phyloP scores from a whole-genome alignment of 2,797 vertebrate species.

The Cichlasoma orientale region DNA sequence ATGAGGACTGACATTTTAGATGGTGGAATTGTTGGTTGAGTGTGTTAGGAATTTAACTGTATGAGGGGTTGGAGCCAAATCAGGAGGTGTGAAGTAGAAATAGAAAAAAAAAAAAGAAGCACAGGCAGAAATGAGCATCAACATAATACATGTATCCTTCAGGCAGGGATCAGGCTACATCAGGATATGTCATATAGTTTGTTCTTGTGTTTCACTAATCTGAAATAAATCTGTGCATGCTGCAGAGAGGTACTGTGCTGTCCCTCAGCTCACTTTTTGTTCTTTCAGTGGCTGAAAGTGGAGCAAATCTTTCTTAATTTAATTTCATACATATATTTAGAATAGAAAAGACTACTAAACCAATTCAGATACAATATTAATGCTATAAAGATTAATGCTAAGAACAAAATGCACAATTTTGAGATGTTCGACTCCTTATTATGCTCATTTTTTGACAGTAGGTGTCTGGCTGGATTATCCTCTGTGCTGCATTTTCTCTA shows the following conservation, averaged over 20 bases:
- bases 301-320: neutral
- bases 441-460: neutral
- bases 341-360: neutral
- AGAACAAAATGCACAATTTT: slow-evolving; percentile 12
- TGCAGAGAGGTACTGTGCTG: neutral
- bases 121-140: slow-evolving; percentile 27
- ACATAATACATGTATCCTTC: slow-evolving; percentile 27
- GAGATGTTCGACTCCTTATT: neutral
- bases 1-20: slow-evolving; percentile 70
- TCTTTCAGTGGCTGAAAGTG: slow-evolving; percentile 11
- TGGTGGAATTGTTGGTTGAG: slow-evolving; percentile 60
- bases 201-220: slow-evolving; percentile 21
- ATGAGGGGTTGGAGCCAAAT: slow-evolving; percentile 39
- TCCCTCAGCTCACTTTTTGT: slow-evolving; percentile 12
- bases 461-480: neutral
- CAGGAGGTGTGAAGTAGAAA: slow-evolving; percentile 27
- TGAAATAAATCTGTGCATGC: slow-evolving; percentile 21
- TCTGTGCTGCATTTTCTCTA: slow-evolving; percentile 15
- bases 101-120: slow-evolving; percentile 34
- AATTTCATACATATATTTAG: neutral
- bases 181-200: slow-evolving; percentile 12
- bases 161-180: slow-evolving; percentile 27
- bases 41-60: slow-evolving; percentile 48
- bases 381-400: slow-evolving; percentile 1
- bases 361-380: neutral